Base-by-base conservation (phyloP, 2,888 invertebrate species). In the Melanostoma mellinum region DNA sequence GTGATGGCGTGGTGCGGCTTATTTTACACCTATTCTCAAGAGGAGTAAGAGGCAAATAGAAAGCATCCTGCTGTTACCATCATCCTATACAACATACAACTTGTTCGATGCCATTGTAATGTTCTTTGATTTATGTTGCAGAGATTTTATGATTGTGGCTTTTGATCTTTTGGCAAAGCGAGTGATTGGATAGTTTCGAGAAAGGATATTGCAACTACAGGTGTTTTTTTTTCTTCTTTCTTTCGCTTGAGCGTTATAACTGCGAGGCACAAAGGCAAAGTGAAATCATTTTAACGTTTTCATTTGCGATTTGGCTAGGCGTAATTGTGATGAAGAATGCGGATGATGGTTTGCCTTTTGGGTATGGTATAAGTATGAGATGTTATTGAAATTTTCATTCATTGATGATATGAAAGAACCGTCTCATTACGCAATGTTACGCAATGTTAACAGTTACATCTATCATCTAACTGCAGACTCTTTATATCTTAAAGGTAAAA, bases 51-150 rank as follows among this genome's bases (percentile, higher is more conserved):
- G 35, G 46, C 30, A n/a, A 8, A 38, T 3, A 48, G 9, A 8
- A n/a, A 44, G 33, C 58, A 44, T 60, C 55, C 44, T n/a, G 56
- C 20, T 72, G 44, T 40, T 63, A 63, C 38, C 35, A 3, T 52
- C 44, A 42, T 65, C 30, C 52, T 30, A 38, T 48, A 48, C 42
- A 9, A 61, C 71, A 63, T 56, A 67, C 65, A 58, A 65, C 60
- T 78, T 50, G 73, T 73, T 82, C 77, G 73, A 78, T 82, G 68
- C 61, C 46, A 68, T 76, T 77, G 77, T 78, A 74, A 71, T 78
- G 52, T 58, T 69, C 73, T 78, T 78, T 78, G 74, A 78, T 84
- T 84, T 78, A 65, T 68, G 35, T 50, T 50, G 50, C 52, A 50
- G 32, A 55, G 76, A 61, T 78, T 78, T 78, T 74, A 84, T 74